phyloP scores from a whole-genome alignment of 92 coral and sea anemone genomes.

The Muricea muricata region DNA sequence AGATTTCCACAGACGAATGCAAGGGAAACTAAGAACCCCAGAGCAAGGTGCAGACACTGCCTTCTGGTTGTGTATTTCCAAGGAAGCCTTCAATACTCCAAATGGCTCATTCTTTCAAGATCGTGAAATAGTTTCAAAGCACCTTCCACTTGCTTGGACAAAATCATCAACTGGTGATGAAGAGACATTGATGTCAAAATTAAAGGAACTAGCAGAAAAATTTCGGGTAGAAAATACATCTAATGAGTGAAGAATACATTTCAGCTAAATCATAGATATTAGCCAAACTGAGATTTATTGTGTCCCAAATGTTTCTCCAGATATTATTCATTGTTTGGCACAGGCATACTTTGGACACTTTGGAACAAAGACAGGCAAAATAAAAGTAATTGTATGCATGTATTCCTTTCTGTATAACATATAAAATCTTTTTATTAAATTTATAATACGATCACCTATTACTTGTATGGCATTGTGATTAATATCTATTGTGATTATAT shows the following conservation, averaged over 20 bases:
- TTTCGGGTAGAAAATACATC: conserved; percentile 36
- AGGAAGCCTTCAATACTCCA: conserved; percentile 67
- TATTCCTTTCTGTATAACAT: neutral
- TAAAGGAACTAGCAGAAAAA: conserved; percentile 69
- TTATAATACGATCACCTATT: no score
- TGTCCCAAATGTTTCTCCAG: no score
- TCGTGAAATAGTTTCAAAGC: conserved; percentile 78
- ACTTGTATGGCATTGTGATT: no score
- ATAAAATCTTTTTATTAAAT: no score
- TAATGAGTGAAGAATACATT: neutral
- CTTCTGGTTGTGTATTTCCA: conserved; percentile 82
- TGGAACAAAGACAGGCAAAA: no score
- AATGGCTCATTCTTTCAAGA: conserved; percentile 90
- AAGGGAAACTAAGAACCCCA: conserved; percentile 72
- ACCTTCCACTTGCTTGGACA: conserved; percentile 94
- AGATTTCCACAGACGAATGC: conserved; percentile 87
- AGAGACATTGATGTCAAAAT: conserved; percentile 62
- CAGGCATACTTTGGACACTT: no score
- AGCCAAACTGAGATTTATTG: no score
- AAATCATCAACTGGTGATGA: conserved; percentile 78
- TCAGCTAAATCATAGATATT: neutral
- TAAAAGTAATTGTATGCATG: neutral
- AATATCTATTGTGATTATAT: neutral
- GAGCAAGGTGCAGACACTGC: conserved; percentile 95
- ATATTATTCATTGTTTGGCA: no score